A percentile compares a stretch with the other conserved stretches of the same genome.
Conservation (phyloP, 2,113 vertebrate species). For the Acrocephalus arundinaceus region DNA sequence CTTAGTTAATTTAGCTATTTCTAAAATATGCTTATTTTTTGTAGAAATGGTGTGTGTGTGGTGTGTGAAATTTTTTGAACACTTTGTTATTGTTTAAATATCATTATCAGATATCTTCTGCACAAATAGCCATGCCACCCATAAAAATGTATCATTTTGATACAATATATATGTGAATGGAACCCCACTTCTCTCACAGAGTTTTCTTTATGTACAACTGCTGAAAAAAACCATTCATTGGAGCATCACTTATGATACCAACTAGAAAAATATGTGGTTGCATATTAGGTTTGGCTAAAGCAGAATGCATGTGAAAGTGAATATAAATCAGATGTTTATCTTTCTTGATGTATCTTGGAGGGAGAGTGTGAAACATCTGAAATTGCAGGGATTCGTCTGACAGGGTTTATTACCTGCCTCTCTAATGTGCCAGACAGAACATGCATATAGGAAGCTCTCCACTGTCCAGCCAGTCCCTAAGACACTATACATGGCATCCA, state of each 20-base stretch:
- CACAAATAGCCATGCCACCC: neutral
- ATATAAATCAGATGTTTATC: neutral
- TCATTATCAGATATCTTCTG: neutral
- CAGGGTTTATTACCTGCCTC: neutral
- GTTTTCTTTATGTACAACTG: neutral
- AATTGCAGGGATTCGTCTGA: neutral
- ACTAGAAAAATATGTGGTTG: neutral
- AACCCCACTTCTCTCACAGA: neutral
- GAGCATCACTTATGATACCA: neutral
- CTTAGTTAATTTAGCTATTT: neutral
- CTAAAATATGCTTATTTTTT: neutral
- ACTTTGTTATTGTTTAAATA: neutral
- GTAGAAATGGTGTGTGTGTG: no score
- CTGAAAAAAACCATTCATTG: neutral
- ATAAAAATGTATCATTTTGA: neutral
- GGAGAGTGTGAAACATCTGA: neutral
- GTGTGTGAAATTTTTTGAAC: neutral
- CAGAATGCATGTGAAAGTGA: neutral
- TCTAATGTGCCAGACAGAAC: constrained; percentile 10
- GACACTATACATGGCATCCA: neutral
- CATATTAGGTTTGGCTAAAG: neutral
- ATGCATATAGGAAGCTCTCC: neutral
- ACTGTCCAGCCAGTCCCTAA: neutral
- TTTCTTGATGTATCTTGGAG: neutral
- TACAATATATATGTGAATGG: neutral